phyloP scores from a whole-genome alignment of 2,797 vertebrate genomes.

The Parambassis ranga region DNA sequence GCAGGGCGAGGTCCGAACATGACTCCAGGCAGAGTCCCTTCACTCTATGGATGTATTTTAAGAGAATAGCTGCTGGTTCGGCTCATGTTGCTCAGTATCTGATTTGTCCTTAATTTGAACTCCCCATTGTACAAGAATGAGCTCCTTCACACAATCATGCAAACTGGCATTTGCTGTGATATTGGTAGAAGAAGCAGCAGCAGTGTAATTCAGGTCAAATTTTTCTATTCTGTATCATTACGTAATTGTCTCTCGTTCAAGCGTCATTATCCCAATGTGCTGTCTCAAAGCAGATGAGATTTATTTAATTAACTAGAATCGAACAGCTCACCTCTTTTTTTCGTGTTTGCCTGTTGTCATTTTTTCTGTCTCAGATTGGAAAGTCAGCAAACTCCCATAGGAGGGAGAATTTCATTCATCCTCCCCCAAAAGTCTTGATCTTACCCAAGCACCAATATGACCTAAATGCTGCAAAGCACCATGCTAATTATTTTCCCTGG shows the following conservation, averaged over 20 bases:
- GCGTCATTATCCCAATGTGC: conserved; percentile 13
- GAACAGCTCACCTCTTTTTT: neutral
- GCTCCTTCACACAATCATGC: conserved; percentile 24
- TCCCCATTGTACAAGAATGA: conserved; percentile 7
- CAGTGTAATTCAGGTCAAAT: neutral
- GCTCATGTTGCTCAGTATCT: conserved; percentile 17
- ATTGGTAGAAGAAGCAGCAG: no score
- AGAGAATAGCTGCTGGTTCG: conserved; percentile 25
- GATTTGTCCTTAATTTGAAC: conserved; percentile 15
- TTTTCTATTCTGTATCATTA: conserved; percentile 30
- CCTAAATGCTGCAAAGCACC: conserved; percentile 37
- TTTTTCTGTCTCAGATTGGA: conserved; percentile 10
- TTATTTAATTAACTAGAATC: conserved; percentile 14
- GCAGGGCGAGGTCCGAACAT: conserved; percentile 32
- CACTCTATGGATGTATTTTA: conserved; percentile 32
- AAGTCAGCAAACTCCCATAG: conserved; percentile 29
- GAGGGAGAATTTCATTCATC: conserved; percentile 56
- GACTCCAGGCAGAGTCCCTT: conserved; percentile 24
- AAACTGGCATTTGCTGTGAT: neutral
- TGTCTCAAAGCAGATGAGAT: conserved; percentile 27
- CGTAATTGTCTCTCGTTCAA: conserved; percentile 40
- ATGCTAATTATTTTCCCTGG: conserved; percentile 48
- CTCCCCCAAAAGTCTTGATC: conserved; percentile 15
- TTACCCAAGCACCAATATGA: conserved; percentile 35
- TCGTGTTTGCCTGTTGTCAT: neutral